Conservation (phyloP, 1,140 invertebrate genomes). For the Cydia amplana region DNA sequence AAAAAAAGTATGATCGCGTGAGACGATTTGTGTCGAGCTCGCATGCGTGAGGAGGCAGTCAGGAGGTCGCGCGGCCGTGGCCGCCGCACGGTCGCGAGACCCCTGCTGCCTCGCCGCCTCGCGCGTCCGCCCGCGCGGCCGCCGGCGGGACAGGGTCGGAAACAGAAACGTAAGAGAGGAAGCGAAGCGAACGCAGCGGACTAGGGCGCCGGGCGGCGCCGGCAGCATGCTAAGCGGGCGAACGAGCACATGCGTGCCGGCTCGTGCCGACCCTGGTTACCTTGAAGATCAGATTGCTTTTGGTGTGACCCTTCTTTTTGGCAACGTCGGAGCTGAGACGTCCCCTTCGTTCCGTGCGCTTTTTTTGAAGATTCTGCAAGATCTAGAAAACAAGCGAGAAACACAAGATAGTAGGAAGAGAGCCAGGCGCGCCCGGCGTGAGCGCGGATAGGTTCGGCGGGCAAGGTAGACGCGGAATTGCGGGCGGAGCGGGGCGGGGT, state of each 20-base stretch:
- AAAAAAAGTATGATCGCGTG: constrained; percentile 74
- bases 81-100: constrained; percentile 64
- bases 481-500: constrained; percentile 67
- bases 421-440: constrained; percentile 71
- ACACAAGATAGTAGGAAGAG: constrained; percentile 85
- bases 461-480: constrained; percentile 54
- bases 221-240: constrained; percentile 74
- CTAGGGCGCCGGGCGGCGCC: constrained; percentile 72
- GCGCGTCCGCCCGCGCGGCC: constrained; percentile 61
- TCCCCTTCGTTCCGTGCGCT: constrained; percentile 95
- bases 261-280: constrained; percentile 86
- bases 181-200: constrained; percentile 74
- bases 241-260: constrained; percentile 78
- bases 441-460: constrained; percentile 60
- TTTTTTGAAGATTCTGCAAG: constrained; percentile 98
- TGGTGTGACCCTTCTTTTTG: constrained; percentile 94
- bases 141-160: constrained; percentile 65
- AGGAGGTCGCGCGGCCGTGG: constrained; percentile 56
- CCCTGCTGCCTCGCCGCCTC: constrained; percentile 35
- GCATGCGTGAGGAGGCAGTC: constrained; percentile 64
- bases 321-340: constrained; percentile 92
- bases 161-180: constrained; percentile 72
- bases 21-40: constrained; percentile 67
- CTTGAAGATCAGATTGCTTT: constrained; percentile 98
- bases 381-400: constrained; percentile 94